Percentiles rank a stretch among this genome's conserved stretches.
phyloP scores from a whole-genome alignment of 2,113 vertebrate species.

The Stercorarius parasiticus region DNA sequence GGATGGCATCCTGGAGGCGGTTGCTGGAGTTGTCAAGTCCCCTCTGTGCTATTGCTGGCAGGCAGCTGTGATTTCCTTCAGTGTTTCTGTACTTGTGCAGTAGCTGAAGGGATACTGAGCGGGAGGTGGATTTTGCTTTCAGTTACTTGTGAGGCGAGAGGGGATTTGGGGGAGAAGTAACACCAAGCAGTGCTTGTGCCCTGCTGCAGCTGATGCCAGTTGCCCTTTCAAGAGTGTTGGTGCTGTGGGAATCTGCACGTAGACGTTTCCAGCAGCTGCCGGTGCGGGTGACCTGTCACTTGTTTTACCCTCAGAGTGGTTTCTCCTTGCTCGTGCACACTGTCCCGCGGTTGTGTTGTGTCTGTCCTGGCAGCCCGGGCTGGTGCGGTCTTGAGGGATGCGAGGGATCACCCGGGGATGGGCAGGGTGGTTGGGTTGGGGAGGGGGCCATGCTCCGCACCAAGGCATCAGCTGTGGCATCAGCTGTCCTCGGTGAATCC shows the following conservation, averaged over 20 bases:
- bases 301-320: too few species aligned
- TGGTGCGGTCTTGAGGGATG: not conserved
- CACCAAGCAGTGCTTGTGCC: not conserved
- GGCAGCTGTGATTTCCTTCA: not conserved
- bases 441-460: fast-evolving
- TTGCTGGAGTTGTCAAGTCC: not conserved
- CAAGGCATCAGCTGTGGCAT: not conserved
- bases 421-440: too few species aligned
- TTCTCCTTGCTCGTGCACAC: not conserved
- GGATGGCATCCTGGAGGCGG: not conserved
- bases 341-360: fast-evolving
- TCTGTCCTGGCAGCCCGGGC: not conserved
- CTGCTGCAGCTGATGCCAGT: not conserved
- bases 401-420: not conserved
- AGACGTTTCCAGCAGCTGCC: not conserved
- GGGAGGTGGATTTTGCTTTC: not conserved
- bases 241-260: not conserved
- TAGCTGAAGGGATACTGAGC: not conserved
- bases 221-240: not conserved
- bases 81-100: not conserved
- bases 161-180: not conserved
- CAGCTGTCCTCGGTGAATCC: fast-evolving
- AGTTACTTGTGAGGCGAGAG: not conserved
- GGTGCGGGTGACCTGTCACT: fast-evolving
- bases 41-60: not conserved